phyloP scores from a whole-genome alignment of 64 coral and sea anemone genomes.

The Acropora tenuis region DNA sequence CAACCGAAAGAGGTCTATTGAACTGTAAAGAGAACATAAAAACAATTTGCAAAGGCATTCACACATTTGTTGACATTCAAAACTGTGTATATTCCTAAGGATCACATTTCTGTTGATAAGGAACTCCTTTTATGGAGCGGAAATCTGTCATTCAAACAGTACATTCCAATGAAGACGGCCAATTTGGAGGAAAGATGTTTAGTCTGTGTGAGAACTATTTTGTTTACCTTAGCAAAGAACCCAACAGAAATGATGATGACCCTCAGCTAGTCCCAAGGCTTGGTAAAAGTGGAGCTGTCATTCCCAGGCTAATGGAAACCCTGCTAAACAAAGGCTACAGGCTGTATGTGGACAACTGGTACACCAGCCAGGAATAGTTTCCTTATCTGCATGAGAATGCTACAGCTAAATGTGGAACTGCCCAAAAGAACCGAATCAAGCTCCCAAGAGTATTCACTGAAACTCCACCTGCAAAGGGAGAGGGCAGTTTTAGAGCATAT shows the following conservation, averaged over 20 bases:
- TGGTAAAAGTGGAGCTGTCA: not conserved
- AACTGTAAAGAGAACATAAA: too few relatives aligned
- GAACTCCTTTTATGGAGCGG: conserved; percentile 44
- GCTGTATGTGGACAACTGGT: not conserved
- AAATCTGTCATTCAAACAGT: conserved; percentile 45
- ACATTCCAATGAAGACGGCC: conserved; percentile 35
- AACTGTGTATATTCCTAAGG: not conserved
- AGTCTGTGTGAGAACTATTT: conserved; percentile 9
- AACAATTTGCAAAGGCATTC: too few relatives aligned
- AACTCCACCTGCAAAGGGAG: conserved; percentile 13
- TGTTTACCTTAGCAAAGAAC: not conserved
- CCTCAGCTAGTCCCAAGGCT: not conserved
- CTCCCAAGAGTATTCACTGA: not conserved
- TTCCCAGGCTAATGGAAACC: too few relatives aligned
- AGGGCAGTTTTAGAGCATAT: conserved; percentile 12
- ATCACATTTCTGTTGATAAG: conserved; percentile 26
- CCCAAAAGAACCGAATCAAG: not conserved
- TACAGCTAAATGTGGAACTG: conserved; percentile 54
- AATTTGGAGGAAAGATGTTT: conserved; percentile 41
- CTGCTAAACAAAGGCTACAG: too few relatives aligned
- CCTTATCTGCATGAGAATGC: conserved; percentile 16
- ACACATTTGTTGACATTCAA: not conserved
- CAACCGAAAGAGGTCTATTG: too few relatives aligned
- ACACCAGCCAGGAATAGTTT: conserved; percentile 27
- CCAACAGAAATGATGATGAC: not conserved